Evolutionary conservation across 2,888 invertebrate genomes (phyloP).

Genomic region (Epinotia demarniana): DNA sequence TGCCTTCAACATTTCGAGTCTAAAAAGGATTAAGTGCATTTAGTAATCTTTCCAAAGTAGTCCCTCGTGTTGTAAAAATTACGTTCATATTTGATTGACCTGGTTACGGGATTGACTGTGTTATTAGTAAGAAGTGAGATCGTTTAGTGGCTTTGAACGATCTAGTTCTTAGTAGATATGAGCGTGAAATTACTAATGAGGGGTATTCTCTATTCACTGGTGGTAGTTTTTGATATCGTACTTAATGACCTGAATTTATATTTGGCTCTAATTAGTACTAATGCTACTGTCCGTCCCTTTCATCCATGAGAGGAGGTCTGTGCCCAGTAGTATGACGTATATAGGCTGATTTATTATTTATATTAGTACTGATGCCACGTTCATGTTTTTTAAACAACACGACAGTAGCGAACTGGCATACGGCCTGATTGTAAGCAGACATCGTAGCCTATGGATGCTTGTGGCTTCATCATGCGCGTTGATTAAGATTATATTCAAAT

Average conservation of each 20-base stretch:
- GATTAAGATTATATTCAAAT: too few species aligned
- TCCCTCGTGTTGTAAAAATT: background rate
- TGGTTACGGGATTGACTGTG: background rate
- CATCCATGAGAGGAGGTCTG: too few species aligned
- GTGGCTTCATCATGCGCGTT: too few species aligned
- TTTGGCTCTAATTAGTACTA: background rate
- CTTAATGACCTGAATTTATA: constrained; percentile 1
- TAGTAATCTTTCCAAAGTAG: background rate
- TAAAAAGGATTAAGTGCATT: background rate
- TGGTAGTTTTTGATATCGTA: background rate
- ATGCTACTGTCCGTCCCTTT: too few species aligned
- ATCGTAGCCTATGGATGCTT: too few species aligned
- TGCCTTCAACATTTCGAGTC: background rate
- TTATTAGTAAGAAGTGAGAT: background rate
- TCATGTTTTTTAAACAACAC: too few species aligned
- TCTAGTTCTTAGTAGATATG: constrained; percentile 18
- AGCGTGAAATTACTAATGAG: constrained; percentile 34
- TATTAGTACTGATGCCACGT: background rate
- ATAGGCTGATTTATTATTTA: too few species aligned
- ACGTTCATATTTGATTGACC: background rate
- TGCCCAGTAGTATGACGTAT: too few species aligned
- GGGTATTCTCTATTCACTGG: constrained; percentile 12
- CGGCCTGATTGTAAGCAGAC: too few species aligned
- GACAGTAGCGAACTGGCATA: too few species aligned
- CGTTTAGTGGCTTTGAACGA: constrained; percentile 24